Evolutionary conservation across 2,888 invertebrate species (phyloP).

Genomic region (Sinohyriopsis cumingii): DNA sequence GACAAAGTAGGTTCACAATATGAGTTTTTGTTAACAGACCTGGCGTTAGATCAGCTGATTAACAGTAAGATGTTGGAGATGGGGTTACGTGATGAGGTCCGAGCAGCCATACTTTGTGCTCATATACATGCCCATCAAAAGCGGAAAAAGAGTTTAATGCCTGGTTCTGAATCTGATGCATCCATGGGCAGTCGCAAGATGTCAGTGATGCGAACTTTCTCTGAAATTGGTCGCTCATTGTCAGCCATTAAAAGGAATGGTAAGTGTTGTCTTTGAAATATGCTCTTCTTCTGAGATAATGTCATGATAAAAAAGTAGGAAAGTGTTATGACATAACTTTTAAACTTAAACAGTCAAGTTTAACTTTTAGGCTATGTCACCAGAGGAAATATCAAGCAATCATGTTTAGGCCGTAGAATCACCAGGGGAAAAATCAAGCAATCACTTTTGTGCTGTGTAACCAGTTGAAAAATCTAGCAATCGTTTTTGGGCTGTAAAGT

Average conservation of each 20-base stretch:
- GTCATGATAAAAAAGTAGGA: background rate
- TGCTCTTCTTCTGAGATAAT: background rate
- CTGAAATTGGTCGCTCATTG: slow-evolving; percentile 31
- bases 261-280: background rate
- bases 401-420: too few species aligned
- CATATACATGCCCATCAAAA: slow-evolving; percentile 95
- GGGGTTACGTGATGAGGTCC: slow-evolving; percentile 83
- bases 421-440: too few species aligned
- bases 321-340: background rate
- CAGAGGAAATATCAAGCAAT: too few species aligned
- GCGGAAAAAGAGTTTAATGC: slow-evolving; percentile 47
- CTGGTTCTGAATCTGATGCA: slow-evolving; percentile 33
- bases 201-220: slow-evolving; percentile 49
- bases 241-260: slow-evolving; percentile 18
- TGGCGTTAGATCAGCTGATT: slow-evolving; percentile 91
- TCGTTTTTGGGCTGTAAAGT: too few species aligned
- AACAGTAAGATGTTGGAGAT: slow-evolving; percentile 82
- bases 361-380: too few species aligned
- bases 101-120: slow-evolving; percentile 87
- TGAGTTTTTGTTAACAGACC: slow-evolving; percentile 74
- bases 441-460: too few species aligned
- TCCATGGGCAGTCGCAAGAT: slow-evolving; percentile 26
- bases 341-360: too few species aligned
- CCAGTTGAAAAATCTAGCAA: too few species aligned
- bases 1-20: too few species aligned